Base-by-base conservation (phyloP, 2,113 vertebrate species). In the Pelecanus crispus region DNA sequence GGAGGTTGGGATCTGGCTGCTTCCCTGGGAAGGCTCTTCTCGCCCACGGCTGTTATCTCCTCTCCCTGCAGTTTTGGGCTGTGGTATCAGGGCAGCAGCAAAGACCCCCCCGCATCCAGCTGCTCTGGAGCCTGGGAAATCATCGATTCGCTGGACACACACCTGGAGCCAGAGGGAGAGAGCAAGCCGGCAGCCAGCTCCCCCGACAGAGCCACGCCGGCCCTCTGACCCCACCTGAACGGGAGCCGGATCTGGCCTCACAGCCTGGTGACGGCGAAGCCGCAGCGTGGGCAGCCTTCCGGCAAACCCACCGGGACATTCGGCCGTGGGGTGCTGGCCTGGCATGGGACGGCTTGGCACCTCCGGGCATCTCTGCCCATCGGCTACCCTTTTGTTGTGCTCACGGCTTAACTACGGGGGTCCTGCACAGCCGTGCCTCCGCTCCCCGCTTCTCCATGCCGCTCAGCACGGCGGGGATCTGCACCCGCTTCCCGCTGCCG, bases 1-100 rank as follows among this genome's bases (percentile, higher is more conserved):
- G n/a, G 49, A 71, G 31, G 29, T 1, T 59, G 71, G 50, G 73
- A 68, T 61, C 28, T 2, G 1, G 8, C 21, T 3, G 8, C 45
- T n/a, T 75, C 42, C 70, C 50, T 66, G 45, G 24, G 68, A 61
- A 86, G 19, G 17, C 44, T 75, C 7, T 24, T 26, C 88, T 61
- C 73, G 29, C 79, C 81, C 74, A 62, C 36, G 8, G 61, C 47
- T 5, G 4, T 34, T 95, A 56, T 86, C 91, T 97, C 79, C 68
- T 95, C 68, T 97, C 89, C 77, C 92, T 86, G 82, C 97, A 99
- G 99, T 94, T 99, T 99, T 96, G 98, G 99, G 75, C 98, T 98
- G 63, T 99, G 99, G 98, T 99, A 99, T 53, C 97, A 96, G 32
- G 96, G 97, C 94, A 66, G 85, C 85, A 91, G 86, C 94, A 91